A percentile compares a stretch with the other conserved stretches of the same genome.
Evolutionary conservation across 2,888 invertebrate genomes (phyloP).

Genomic region (Aporophyla lueneburgensis): DNA sequence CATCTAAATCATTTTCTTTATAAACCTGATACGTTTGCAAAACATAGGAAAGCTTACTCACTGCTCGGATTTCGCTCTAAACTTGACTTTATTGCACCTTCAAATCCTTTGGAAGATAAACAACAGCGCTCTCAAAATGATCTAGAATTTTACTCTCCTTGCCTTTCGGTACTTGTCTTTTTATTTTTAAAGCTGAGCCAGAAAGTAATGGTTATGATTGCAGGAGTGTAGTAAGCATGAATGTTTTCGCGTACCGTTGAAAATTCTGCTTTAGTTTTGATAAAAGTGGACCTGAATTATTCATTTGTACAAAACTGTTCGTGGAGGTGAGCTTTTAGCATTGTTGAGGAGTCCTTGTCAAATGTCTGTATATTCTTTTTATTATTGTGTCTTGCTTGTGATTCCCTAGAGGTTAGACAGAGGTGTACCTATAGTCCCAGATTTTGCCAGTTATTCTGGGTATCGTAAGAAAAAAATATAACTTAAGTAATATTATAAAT

Average conservation of each 20-base stretch:
- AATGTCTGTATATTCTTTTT: background rate
- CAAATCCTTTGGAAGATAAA: constrained; percentile 41
- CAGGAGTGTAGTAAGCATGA: constrained; percentile 21
- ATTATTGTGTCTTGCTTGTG: background rate
- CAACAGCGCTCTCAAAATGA: constrained; percentile 16
- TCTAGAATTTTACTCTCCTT: constrained; percentile 26
- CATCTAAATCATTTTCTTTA: constrained; percentile 28
- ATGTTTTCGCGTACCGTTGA: constrained; percentile 29
- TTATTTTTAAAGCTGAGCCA: constrained; percentile 28
- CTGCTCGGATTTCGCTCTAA: constrained; percentile 26
- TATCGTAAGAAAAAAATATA: no score
- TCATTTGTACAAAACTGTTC: constrained; percentile 1
- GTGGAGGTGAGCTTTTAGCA: background rate
- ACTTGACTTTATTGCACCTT: constrained; percentile 53
- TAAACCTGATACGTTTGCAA: constrained; percentile 25
- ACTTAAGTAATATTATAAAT: background rate
- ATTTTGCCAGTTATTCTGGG: background rate
- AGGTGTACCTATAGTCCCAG: background rate
- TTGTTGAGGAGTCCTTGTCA: background rate
- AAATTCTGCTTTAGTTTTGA: constrained; percentile 25
- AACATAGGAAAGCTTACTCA: constrained; percentile 14
- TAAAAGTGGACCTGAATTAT: constrained; percentile 29
- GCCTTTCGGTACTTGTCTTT: constrained; percentile 21
- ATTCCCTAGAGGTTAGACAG: background rate
- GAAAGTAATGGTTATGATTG: constrained; percentile 31